Evolutionary conservation across 2,888 invertebrate genomes (phyloP).

Genomic region (Orthosia gracilis): DNA sequence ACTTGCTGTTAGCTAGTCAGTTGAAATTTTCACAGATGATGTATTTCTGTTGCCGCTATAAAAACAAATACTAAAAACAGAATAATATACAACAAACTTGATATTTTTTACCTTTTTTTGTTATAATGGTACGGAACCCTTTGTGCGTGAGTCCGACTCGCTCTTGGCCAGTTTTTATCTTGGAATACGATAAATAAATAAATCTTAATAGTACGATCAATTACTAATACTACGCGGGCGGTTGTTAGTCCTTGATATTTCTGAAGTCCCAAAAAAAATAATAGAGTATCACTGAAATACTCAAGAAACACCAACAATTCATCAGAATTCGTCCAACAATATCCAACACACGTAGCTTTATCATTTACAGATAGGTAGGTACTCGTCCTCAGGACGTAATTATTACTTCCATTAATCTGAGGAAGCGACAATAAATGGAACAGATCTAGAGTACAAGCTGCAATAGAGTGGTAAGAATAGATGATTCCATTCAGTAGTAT

Average conservation of each 20-base stretch:
- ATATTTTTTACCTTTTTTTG: too few relatives aligned
- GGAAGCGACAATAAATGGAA: conserved; percentile 18
- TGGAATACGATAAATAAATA: too few relatives aligned
- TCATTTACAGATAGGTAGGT: conserved; percentile 6
- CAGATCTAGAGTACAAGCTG: conserved; percentile 11
- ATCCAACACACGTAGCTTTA: background rate
- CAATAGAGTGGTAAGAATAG: conserved; percentile 7
- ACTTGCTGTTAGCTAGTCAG: too few relatives aligned
- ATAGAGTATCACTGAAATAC: background rate
- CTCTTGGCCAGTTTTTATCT: too few relatives aligned
- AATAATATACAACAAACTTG: too few relatives aligned
- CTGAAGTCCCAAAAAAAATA: background rate
- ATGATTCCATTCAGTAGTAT: conserved; percentile 7
- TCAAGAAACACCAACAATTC: background rate
- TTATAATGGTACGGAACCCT: too few relatives aligned
- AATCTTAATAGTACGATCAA: too few relatives aligned
- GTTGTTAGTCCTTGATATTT: background rate
- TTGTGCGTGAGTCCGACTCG: too few relatives aligned
- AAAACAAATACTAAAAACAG: too few relatives aligned
- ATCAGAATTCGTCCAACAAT: background rate
- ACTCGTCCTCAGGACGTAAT: conserved; percentile 28
- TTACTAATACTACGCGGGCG: too few relatives aligned
- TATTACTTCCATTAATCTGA: conserved; percentile 40
- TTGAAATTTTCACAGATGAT: too few relatives aligned
- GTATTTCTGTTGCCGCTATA: too few relatives aligned